Evolutionary conservation across 2,888 invertebrate genomes (phyloP), one percentile per base, ranked within the genome.

Genomic region (Zhuqinia jingwanae): DNA sequence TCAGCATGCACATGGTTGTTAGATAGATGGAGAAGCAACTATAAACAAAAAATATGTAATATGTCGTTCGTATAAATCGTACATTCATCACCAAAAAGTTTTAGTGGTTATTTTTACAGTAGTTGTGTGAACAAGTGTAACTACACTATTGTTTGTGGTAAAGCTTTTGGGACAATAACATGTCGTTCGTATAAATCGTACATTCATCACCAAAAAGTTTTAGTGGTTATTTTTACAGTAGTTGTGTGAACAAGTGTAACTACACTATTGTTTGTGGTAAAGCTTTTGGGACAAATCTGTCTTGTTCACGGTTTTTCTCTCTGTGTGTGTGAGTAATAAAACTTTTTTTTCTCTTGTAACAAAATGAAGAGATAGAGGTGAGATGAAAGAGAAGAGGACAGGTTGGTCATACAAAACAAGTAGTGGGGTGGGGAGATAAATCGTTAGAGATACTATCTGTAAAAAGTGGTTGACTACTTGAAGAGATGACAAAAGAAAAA

Each of bases 211-310:
- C 3, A 36, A 3, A 36, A 8, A 10, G 13, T 50, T 15, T 50
- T 50, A 8, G 50, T n/a, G 50, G 50, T 15, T 15, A 50, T 50
- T n/a, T n/a, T 15, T n/a, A 50, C n/a, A n/a, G 20, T 22, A 58
- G 8, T n/a, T 63, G 27, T 63, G 27, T 30, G 8, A 15, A 63
- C 63, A 15, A 2, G 15, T 63, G 63, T 27, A n/a, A 63, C 63
- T 58, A 63, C 2, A 63, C 63, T 58, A 63, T 15, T 13, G 30
- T 63, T 63, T 27, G 63, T 30, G 30, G 30, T 63, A n/a, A 27
- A 63, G 63, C 63, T 30, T n/a, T 30, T 63, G 27, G 63, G 63
- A 63, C 63, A 63, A 63, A 63, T 63, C 63, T 63, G 63, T 63
- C 63, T 63, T 63, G 63, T 63, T 30, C 63, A 27, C 25, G 63